phyloP scores from a whole-genome alignment of 2,797 vertebrate species.

The Cephalopachus bancanus region DNA sequence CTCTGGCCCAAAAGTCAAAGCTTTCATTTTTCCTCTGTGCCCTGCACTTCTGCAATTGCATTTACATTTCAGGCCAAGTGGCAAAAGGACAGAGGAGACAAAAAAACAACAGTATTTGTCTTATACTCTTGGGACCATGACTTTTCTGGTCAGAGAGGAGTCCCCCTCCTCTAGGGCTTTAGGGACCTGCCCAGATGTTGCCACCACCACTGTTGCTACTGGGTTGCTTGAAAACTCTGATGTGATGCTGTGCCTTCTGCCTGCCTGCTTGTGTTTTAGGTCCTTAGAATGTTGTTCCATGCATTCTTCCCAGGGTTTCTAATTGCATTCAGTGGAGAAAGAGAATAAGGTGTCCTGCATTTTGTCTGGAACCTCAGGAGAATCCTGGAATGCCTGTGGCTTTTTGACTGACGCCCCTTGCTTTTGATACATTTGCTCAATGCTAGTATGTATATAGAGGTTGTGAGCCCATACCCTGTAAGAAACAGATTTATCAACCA shows the following conservation, averaged over 20 bases:
- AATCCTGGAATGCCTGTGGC: not conserved
- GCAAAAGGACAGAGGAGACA: not conserved
- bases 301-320: not conserved
- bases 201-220: no score
- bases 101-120: not conserved
- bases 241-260: not conserved
- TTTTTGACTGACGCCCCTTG: not conserved
- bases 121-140: not conserved
- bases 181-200: not conserved
- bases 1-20: not conserved
- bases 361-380: not conserved
- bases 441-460: not conserved
- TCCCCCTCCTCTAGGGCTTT: not conserved
- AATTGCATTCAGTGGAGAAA: not conserved
- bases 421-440: constrained; percentile 6
- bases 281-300: not conserved
- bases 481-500: not conserved
- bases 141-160: no score
- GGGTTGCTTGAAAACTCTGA: not conserved
- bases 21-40: not conserved
- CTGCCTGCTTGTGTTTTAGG: not conserved
- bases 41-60: not conserved
- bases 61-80: not conserved
- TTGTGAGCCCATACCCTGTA: not conserved
- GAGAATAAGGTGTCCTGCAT: not conserved